phyloP scores from a whole-genome alignment of 2,113 vertebrate species.

The Chascanopsetta lugubris region DNA sequence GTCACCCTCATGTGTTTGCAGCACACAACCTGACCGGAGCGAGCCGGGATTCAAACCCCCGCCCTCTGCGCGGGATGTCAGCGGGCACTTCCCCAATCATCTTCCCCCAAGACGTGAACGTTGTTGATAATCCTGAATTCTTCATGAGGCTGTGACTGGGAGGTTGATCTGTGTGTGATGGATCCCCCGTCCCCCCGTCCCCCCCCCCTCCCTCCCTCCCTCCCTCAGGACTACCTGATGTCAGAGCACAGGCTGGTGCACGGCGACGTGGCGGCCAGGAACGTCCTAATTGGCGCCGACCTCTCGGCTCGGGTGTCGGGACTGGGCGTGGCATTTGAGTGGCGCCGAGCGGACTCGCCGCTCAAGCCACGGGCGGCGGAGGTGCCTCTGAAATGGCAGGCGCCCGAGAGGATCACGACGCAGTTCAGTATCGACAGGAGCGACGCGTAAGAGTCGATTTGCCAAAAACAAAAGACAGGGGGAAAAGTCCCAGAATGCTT shows the following conservation, averaged over 20 bases:
- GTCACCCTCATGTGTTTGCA: conserved; percentile 8
- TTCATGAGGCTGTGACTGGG: background rate
- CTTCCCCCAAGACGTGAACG: background rate
- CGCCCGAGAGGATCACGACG: conserved; percentile 74
- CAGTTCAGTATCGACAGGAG: conserved; percentile 71
- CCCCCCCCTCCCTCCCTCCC: no score
- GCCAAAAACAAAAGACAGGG: background rate
- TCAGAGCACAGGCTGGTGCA: conserved; percentile 75
- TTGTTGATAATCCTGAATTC: conserved; percentile 3
- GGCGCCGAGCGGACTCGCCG: conserved; percentile 48
- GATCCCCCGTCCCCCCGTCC: no score
- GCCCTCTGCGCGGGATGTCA: background rate
- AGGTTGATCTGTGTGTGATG: conserved; percentile 19
- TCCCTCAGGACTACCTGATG: conserved; percentile 76
- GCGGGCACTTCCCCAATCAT: background rate
- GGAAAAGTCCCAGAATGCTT: background rate
- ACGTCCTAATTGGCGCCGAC: conserved; percentile 72
- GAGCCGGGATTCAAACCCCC: background rate
- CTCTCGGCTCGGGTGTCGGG: conserved; percentile 73
- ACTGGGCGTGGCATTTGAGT: conserved; percentile 70
- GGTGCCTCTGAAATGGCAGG: conserved; percentile 79
- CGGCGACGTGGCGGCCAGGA: conserved; percentile 75
- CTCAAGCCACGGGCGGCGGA: conserved; percentile 46
- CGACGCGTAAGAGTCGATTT: conserved; percentile 72
- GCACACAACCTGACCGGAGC: background rate